phyloP scores from a whole-genome alignment of 2,888 invertebrate species.

The Crioceris asparagi region DNA sequence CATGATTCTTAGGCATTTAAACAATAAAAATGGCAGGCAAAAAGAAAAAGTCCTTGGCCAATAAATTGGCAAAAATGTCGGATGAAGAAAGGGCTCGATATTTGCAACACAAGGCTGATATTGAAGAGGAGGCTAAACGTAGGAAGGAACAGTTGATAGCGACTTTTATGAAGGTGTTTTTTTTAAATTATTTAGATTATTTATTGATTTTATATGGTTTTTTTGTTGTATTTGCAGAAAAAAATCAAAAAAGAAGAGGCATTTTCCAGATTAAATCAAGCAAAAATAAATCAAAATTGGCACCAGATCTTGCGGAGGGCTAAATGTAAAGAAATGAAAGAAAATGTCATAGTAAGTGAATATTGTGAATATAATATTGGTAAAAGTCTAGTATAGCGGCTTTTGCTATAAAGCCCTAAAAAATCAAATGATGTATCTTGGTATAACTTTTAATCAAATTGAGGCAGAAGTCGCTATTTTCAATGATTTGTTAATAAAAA shows the following conservation, averaged over 20 bases:
- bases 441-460: too few species aligned
- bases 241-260: constrained; percentile 74
- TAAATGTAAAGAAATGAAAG: constrained; percentile 63
- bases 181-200: background rate
- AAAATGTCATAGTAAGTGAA: constrained; percentile 51
- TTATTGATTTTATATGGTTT: too few species aligned
- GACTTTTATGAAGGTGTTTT: constrained; percentile 64
- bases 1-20: background rate
- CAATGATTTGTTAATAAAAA: too few species aligned
- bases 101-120: constrained; percentile 69
- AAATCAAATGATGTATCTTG: too few species aligned
- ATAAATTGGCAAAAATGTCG: constrained; percentile 72
- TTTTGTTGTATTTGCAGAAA: constrained; percentile 58
- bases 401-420: too few species aligned
- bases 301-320: constrained; percentile 62
- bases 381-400: too few species aligned
- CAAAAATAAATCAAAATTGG: constrained; percentile 81
- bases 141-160: constrained; percentile 72
- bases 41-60: constrained; percentile 61
- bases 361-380: background rate
- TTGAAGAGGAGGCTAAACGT: constrained; percentile 69
- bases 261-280: constrained; percentile 65
- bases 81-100: constrained; percentile 75
- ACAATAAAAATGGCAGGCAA: constrained; percentile 34
- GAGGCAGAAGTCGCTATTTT: too few species aligned